These are phyloP conservation scores for Myioborus melanocephalus DNA, from an alignment of 2,797 vertebrate genomes.

Conservation along the genomic window DNA sequence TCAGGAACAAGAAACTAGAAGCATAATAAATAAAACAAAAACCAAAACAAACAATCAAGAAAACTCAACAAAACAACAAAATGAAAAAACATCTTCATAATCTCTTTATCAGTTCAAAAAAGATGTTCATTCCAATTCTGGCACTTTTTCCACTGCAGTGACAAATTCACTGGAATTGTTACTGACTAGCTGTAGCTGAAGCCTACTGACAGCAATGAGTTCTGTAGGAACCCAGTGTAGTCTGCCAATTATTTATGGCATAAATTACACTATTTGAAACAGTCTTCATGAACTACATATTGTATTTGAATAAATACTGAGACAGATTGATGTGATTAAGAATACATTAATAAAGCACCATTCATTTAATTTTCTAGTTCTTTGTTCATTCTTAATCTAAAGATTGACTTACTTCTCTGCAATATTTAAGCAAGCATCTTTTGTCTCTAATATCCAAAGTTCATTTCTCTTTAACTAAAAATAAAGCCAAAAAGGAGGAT, in stretches of 20 bases:
- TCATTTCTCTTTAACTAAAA: background rate
- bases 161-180: background rate
- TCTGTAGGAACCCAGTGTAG: background rate
- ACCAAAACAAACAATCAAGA: background rate
- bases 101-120: background rate
- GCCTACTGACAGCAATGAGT: background rate
- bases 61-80: rapidly evolving
- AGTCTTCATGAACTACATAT: background rate
- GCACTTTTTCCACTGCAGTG: background rate
- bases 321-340: background rate
- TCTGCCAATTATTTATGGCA: background rate
- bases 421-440: background rate
- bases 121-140: background rate
- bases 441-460: background rate
- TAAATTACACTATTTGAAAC: background rate
- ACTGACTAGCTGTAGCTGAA: background rate
- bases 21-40: background rate
- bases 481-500: background rate
- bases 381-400: background rate
- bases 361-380: background rate
- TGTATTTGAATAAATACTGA: constrained; percentile 37
- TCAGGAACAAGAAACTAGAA: background rate
- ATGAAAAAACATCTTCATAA: background rate
- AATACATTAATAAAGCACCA: background rate
- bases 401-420: background rate